Percentiles rank a stretch among this genome's conserved stretches.
phyloP scores from a whole-genome alignment of 2,888 invertebrate genomes.

The Electrophaes corylata region DNA sequence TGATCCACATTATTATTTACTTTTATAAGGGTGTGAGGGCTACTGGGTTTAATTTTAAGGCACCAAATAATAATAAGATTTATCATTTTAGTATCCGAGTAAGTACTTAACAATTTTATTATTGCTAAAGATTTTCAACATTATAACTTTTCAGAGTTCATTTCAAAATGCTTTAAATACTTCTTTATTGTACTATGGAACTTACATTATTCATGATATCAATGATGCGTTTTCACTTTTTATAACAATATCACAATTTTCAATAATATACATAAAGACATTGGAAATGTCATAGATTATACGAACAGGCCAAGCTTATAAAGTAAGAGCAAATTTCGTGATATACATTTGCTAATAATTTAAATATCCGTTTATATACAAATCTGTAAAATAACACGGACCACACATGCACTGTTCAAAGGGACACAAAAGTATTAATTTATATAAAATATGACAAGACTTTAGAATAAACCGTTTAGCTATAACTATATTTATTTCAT shows the following conservation, averaged over 20 bases:
- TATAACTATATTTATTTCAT: slow-evolving; percentile 62
- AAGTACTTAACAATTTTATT: slow-evolving; percentile 27
- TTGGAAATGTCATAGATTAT: slow-evolving; percentile 74
- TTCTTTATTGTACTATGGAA: slow-evolving; percentile 20
- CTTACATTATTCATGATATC: slow-evolving; percentile 57
- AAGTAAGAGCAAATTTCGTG: slow-evolving; percentile 74
- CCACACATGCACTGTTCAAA: slow-evolving; percentile 64
- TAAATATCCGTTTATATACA: slow-evolving; percentile 58
- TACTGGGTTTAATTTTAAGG: slow-evolving; percentile 14
- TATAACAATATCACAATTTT: slow-evolving; percentile 85
- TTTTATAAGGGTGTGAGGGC: background rate
- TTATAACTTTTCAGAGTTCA: slow-evolving; percentile 26
- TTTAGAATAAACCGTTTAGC: slow-evolving; percentile 60
- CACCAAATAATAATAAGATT: slow-evolving; percentile 27
- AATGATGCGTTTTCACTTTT: slow-evolving; percentile 69
- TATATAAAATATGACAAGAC: slow-evolving; percentile 66
- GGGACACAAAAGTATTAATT: slow-evolving; percentile 59
- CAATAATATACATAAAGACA: slow-evolving; percentile 81
- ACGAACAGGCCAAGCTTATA: slow-evolving; percentile 80
- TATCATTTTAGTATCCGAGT: slow-evolving; percentile 4
- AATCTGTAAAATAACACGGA: slow-evolving; percentile 49
- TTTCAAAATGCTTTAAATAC: slow-evolving; percentile 23
- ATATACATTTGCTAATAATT: slow-evolving; percentile 56
- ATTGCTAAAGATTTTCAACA: slow-evolving; percentile 28
- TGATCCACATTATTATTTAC: background rate